These are phyloP conservation scores for Esox lucius DNA, from an alignment of 2,797 vertebrate genomes.

Conservation along the genomic window DNA sequence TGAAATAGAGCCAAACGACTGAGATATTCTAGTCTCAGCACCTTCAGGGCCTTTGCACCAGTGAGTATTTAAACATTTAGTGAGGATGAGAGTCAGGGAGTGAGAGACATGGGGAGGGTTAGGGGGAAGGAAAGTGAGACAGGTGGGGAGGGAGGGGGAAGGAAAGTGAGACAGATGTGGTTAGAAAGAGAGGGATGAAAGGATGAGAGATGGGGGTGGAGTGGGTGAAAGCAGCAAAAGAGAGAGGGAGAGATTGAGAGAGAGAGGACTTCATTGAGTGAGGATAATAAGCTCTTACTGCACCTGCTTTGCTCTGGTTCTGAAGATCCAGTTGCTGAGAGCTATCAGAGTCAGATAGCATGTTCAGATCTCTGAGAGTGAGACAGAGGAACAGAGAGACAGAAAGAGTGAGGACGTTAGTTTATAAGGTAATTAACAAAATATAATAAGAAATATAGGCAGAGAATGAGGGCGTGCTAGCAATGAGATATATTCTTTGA, in stretches of 20 bases:
- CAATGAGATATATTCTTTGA: neutral
- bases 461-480: neutral
- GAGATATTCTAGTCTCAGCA: neutral
- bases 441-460: neutral
- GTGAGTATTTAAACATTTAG: neutral
- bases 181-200: neutral
- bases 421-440: too few species aligned
- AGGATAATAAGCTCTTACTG: constrained; percentile 10
- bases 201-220: constrained; percentile 5
- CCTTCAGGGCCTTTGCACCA: neutral
- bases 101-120: neutral
- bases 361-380: constrained; percentile 88
- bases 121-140: constrained; percentile 8
- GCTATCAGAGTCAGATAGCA: constrained; percentile 89
- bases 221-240: neutral
- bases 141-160: constrained; percentile 14
- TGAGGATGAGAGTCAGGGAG: neutral
- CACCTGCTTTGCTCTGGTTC: constrained; percentile 85
- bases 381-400: constrained; percentile 24
- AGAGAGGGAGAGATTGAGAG: neutral
- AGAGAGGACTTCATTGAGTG: neutral
- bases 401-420: neutral
- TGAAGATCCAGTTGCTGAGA: constrained; percentile 88
- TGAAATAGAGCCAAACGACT: neutral
- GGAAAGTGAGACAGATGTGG: constrained; percentile 21